phyloP scores from a whole-genome alignment of 2,113 vertebrate genomes.

The Cyprinodon variegatus region DNA sequence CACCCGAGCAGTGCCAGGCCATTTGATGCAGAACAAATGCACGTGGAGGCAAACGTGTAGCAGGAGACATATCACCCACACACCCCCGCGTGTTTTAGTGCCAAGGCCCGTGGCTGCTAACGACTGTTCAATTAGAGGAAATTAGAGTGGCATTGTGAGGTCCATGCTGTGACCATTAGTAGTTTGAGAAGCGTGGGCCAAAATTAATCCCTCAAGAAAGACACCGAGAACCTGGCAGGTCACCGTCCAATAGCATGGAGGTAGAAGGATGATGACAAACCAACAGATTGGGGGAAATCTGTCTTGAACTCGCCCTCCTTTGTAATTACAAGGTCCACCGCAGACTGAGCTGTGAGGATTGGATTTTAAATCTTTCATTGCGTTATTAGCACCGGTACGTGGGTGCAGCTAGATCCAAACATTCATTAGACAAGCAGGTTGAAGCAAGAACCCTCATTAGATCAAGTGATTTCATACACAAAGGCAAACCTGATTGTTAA shows the following conservation, averaged over 20 bases:
- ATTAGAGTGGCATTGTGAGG: slow-evolving; percentile 77
- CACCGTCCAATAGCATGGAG: slow-evolving; percentile 38
- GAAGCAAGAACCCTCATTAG: slow-evolving; percentile 51
- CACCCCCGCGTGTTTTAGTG: slow-evolving; percentile 37
- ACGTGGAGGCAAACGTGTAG: slow-evolving; percentile 28
- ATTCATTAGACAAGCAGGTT: slow-evolving; percentile 53
- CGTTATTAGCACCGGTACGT: slow-evolving; percentile 26
- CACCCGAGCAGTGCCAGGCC: slow-evolving; percentile 60
- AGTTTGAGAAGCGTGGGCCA: slow-evolving; percentile 63
- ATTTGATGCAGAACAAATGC: slow-evolving; percentile 62
- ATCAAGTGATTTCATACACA: slow-evolving; percentile 55
- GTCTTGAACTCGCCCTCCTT: slow-evolving; percentile 15
- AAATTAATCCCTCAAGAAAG: slow-evolving; percentile 69
- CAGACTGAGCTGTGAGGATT: slow-evolving; percentile 1
- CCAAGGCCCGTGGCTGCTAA: slow-evolving; percentile 74
- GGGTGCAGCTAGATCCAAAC: slow-evolving; percentile 18
- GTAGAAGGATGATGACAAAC: neutral
- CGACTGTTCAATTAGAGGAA: slow-evolving; percentile 79
- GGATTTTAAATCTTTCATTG: slow-evolving; percentile 14
- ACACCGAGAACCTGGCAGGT: slow-evolving; percentile 51
- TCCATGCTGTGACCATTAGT: slow-evolving; percentile 79
- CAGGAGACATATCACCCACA: slow-evolving; percentile 11
- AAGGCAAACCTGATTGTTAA: slow-evolving; percentile 52
- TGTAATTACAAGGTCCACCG: slow-evolving; percentile 14
- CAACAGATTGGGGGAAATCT: neutral